Percentiles rank a stretch among this genome's conserved stretches.
These are phyloP conservation scores for Brachionus manjavacas DNA, from an alignment of 1,140 invertebrate species.

Conservation along the genomic window DNA sequence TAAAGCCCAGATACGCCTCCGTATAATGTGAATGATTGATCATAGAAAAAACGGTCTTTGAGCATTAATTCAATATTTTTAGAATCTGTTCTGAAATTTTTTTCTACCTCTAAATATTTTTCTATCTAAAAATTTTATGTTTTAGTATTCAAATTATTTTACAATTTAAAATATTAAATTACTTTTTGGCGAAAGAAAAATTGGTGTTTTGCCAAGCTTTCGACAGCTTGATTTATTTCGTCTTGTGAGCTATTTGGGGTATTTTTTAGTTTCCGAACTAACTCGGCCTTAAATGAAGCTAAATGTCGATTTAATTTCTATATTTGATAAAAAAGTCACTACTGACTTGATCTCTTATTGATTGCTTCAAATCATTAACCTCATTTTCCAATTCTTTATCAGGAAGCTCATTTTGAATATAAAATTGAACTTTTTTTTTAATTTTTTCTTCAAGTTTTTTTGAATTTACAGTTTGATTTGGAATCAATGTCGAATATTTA, in stretches of 20 bases:
- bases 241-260: not conserved
- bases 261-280: not conserved
- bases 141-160: not conserved
- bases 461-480: not conserved
- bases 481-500: not conserved
- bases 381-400: not conserved
- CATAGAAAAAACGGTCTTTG: slow-evolving; percentile 36
- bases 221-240: not conserved
- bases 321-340: not conserved
- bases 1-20: slow-evolving; percentile 21
- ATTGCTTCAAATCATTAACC: not conserved
- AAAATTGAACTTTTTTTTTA: slow-evolving; percentile 20
- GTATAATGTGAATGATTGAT: slow-evolving; percentile 38
- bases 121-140: not conserved
- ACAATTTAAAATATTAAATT: not conserved
- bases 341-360: not conserved
- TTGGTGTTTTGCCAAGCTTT: not conserved
- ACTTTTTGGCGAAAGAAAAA: not conserved
- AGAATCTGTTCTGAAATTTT: not conserved
- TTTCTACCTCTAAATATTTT: not conserved
- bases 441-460: slow-evolving; percentile 16
- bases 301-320: not conserved
- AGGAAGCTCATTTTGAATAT: not conserved
- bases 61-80: not conserved
- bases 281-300: not conserved